phyloP scores from a whole-genome alignment of 2,888 invertebrate genomes.

The Bombylius discolor region DNA sequence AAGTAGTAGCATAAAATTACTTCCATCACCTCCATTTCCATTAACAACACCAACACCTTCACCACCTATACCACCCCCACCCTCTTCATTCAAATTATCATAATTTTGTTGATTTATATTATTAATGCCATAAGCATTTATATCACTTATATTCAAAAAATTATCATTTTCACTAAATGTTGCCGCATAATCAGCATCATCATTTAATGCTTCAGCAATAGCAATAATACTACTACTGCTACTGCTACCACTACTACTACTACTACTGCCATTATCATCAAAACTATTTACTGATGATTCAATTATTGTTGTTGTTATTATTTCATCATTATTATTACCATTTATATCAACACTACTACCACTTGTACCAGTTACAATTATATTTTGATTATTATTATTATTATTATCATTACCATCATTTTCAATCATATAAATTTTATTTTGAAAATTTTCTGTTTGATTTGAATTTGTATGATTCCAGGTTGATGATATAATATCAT shows the following conservation, averaged over 20 bases:
- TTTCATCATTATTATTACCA: not conserved
- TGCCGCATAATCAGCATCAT: conserved; percentile 5
- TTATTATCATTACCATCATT: conserved; percentile 8
- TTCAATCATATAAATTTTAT: conserved; percentile 6
- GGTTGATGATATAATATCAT: conserved; percentile 10
- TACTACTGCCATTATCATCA: not conserved
- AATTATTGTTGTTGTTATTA: too few species aligned
- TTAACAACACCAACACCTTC: not conserved
- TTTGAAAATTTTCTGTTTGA: conserved; percentile 5
- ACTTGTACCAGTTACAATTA: conserved; percentile 4
- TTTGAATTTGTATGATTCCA: conserved; percentile 16
- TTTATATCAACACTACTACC: conserved; percentile 5
- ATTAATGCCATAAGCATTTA: too few species aligned
- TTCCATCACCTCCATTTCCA: conserved; percentile 23
- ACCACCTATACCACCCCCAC: not conserved
- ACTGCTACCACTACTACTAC: conserved; percentile 18
- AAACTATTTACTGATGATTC: not conserved
- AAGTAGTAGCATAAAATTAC: conserved; percentile 48
- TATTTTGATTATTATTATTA: conserved; percentile 3
- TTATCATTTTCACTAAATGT: conserved; percentile 3
- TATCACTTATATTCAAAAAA: conserved; percentile 3
- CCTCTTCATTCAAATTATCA: conserved; percentile 3
- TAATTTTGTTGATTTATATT: not conserved
- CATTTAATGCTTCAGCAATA: conserved; percentile 6
- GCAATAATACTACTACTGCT: conserved; percentile 5